A percentile compares a stretch with the other conserved stretches of the same genome.
Conservation (phyloP, 2,888 invertebrate genomes). For the Polydrusus pterygomalis region DNA sequence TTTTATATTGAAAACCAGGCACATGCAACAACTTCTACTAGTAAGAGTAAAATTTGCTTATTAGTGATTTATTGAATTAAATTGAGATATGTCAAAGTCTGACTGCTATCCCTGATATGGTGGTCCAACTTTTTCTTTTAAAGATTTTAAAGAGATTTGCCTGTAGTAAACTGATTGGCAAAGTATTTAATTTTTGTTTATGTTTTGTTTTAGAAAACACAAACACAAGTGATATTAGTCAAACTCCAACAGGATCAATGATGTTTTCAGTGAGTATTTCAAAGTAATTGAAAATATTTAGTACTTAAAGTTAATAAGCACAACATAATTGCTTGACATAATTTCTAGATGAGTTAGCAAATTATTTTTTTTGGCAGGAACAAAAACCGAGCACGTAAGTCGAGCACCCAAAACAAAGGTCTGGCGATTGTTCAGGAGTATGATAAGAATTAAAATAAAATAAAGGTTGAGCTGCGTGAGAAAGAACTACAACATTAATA, state of each 20-base stretch:
- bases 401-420: not conserved
- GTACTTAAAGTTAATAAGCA: constrained; percentile 1
- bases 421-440: constrained; percentile 1
- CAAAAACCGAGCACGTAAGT: not conserved
- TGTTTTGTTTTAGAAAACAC: not conserved
- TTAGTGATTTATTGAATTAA: not conserved
- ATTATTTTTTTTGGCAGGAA: not conserved
- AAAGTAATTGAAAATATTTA: not conserved
- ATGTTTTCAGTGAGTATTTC: not conserved
- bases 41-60: not conserved
- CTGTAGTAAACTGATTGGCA: not conserved
- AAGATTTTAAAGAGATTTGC: not conserved
- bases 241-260: not conserved
- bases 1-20: not conserved
- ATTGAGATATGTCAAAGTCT: not conserved
- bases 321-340: not conserved
- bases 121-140: not conserved
- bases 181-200: constrained; percentile 1
- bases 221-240: not conserved
- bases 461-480: not conserved
- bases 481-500: constrained; percentile 9
- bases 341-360: constrained; percentile 1
- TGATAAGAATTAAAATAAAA: not conserved
- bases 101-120: not conserved
- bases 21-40: not conserved